A percentile compares a stretch with the other conserved stretches of the same genome.
Conservation (phyloP, 1,140 invertebrate genomes). For the Lordiphosa collinella region DNA sequence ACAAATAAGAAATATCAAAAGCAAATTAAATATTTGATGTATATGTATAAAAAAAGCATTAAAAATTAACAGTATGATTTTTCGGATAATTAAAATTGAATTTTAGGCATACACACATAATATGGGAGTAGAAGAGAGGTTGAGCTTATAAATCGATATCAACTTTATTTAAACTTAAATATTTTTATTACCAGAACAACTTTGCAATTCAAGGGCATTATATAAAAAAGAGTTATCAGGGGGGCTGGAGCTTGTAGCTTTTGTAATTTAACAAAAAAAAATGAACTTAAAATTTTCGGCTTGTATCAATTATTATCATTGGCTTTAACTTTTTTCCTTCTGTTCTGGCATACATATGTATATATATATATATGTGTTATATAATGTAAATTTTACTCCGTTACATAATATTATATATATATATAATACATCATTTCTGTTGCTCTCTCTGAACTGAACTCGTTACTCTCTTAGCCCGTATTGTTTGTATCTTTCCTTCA, state of each 20-base stretch:
- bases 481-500: constrained; percentile 18
- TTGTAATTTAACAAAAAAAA: constrained; percentile 40
- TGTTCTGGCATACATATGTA: constrained; percentile 22
- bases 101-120: constrained; percentile 2
- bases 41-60: constrained; percentile 32
- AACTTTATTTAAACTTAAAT: too few relatives aligned
- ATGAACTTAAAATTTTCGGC: neutral
- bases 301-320: constrained; percentile 29
- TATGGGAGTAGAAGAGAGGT: neutral
- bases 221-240: too few relatives aligned
- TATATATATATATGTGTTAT: constrained; percentile 32
- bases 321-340: constrained; percentile 19
- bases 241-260: constrained; percentile 56
- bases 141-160: constrained; percentile 58
- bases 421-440: constrained; percentile 47
- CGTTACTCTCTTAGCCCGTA: constrained; percentile 14
- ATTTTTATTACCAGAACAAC: too few relatives aligned
- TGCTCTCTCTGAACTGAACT: constrained; percentile 6
- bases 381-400: constrained; percentile 7
- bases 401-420: constrained; percentile 66
- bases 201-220: too few relatives aligned
- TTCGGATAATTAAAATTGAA: constrained; percentile 1
- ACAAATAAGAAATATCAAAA: constrained; percentile 24
- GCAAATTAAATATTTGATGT: constrained; percentile 23
- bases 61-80: constrained; percentile 8